phyloP scores from a whole-genome alignment of 2,888 invertebrate species.

The Brenthis ino region DNA sequence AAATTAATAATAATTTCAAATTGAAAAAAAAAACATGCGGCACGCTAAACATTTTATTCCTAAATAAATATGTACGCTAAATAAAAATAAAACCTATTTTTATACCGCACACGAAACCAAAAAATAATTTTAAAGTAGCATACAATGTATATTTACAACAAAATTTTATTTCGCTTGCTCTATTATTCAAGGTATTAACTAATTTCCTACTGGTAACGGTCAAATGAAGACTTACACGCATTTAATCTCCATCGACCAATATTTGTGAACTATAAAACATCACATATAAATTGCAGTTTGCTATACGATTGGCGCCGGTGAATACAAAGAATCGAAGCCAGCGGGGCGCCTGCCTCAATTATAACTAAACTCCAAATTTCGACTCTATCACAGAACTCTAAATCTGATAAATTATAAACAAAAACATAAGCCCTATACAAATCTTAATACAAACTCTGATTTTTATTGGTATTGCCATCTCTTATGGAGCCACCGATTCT shows the following conservation, averaged over 20 bases:
- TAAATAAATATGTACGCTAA: too few species aligned
- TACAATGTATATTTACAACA: not conserved
- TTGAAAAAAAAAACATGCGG: too few species aligned
- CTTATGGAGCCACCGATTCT: slow-evolving; percentile 51
- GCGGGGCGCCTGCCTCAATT: slow-evolving; percentile 77
- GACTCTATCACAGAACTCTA: slow-evolving; percentile 31
- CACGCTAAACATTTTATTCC: too few species aligned
- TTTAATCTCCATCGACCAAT: slow-evolving; percentile 52
- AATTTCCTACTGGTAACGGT: slow-evolving; percentile 41
- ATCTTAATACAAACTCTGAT: slow-evolving; percentile 6
- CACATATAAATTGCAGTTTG: slow-evolving; percentile 48
- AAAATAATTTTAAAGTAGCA: not conserved
- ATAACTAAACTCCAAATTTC: slow-evolving; percentile 60
- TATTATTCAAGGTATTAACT: slow-evolving; percentile 20
- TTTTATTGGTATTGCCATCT: slow-evolving; percentile 1
- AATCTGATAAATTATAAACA: slow-evolving; percentile 9
- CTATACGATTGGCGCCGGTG: slow-evolving; percentile 48
- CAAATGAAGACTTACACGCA: slow-evolving; percentile 42
- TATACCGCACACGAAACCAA: too few species aligned
- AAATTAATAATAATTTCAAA: too few species aligned
- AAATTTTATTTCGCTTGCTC: slow-evolving; percentile 6
- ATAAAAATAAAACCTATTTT: too few species aligned
- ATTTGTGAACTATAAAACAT: slow-evolving; percentile 59
- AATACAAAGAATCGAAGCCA: slow-evolving; percentile 64
- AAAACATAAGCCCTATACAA: slow-evolving; percentile 4